Base-by-base conservation (phyloP, 1,140 invertebrate species). In the Eumaeus atala region DNA sequence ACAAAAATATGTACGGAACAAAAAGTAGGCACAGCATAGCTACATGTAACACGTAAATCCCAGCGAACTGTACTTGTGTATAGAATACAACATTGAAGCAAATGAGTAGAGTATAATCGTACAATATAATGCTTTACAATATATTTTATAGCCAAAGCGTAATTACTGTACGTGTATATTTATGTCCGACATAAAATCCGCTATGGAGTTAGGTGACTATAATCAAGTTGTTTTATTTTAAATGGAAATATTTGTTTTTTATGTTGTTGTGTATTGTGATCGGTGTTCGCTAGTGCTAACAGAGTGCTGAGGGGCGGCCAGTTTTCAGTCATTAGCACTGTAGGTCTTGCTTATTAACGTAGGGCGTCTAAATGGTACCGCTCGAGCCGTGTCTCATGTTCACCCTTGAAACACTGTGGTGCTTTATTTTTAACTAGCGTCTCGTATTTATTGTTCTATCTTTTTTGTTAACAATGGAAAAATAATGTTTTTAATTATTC, bases 271-370 rank as follows among this genome's bases (percentile, higher is more conserved):
- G 40, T 53, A 44, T 61, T 61, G 56, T 60, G 44, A 55, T 56
- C 54, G 63, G 74, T 68, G 70, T 77, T 77, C 62, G 64, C 72
- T 50, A 66, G 74, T 80, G 82, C 76, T 85, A 85, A 85, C 70
- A 64, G 67, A 52, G 62, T 59, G 66, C 68, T 67, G 69, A 70
- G 72, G 65, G 80, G 77, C 76, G 74, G 76, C 79, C 77, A 78
- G 77, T 83, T 83, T 70, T 85, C 70, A 80, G 59, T 68, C 69
- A 82, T 85, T 85, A 85, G 70, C 82, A 73, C 72, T 52, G 77
- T 85, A 77, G 76, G 76, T 72, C 75, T 73, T 80, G 61, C 76
- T 83, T 56, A 80, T 85, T 85, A 85, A 75, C 79, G 70, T 65
- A 62, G 67, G 54, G 57, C 56, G 65, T 69, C 82, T 85, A 85